Base-by-base conservation (phyloP, 2,797 vertebrate species). In the Micromesistius poutassou region DNA sequence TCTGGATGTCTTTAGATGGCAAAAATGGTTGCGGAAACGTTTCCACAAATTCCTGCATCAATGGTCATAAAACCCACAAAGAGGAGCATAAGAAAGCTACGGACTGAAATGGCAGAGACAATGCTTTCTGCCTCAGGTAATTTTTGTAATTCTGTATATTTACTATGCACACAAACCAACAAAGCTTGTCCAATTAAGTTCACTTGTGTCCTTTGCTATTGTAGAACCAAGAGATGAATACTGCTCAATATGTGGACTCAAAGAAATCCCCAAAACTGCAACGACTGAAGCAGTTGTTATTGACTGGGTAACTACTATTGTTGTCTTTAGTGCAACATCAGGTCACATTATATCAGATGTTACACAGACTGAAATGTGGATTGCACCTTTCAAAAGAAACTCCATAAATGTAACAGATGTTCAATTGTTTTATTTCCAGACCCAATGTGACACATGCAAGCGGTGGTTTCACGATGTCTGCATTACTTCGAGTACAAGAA, bases 41-140 rank as follows among this genome's bases (percentile, higher is more conserved):
- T 68, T 68, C 1, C 5, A 68, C 19, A 68, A 6, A 68, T 68
- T 68, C 62, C 62, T n/a, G 62, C 62, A 68, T 25, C 62, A 68
- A n/a, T 68, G 19, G n/a, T 16, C 62, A 68, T 68, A n/a, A 68
- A 22, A 1, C 62, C n/a, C 6, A 68, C 13, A 68, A 28, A 9
- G 8, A 68, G 62, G 3, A 68, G 62, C 62, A 68, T 68, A 68
- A 68, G 62, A 68, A 68, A 68, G 19, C 62, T 68, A 16, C 62
- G 62, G 62, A 16, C 62, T 68, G 62, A 68, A 68, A 68, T 28
- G 62, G 62, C 62, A 68, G 62, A 68, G 62, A 68, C 62, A 68
- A 68, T 68, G 19, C 62, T 28, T 4, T 68, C 62, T 68, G 6
- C 62, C 62, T 68, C 62, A 68, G 25, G 62, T 68, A 68, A 68